These are phyloP conservation scores for Steinernema khuongi DNA, from an alignment of 1,140 invertebrate genomes.

Conservation along the genomic window DNA sequence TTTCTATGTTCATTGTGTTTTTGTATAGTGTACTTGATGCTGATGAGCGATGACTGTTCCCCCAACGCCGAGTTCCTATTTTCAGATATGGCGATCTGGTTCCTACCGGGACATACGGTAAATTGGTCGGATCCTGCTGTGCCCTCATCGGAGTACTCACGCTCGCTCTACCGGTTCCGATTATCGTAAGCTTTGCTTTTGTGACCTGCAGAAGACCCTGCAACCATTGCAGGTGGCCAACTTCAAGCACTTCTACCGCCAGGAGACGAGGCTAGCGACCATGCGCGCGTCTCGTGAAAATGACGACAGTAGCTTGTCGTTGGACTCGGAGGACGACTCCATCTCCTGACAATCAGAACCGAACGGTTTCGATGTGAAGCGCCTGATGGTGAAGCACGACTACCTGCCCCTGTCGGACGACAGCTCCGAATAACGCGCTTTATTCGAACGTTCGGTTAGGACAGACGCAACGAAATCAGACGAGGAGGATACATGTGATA, in stretches of 20 bases:
- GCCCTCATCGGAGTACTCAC: slow-evolving; percentile 81
- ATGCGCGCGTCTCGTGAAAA: slow-evolving; percentile 38
- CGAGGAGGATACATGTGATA: background rate
- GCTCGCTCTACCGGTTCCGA: slow-evolving; percentile 83
- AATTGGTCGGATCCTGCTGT: slow-evolving; percentile 80
- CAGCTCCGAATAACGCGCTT: slow-evolving; percentile 14
- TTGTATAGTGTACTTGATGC: slow-evolving; percentile 16
- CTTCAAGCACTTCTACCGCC: slow-evolving; percentile 59
- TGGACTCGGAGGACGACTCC: slow-evolving; percentile 20
- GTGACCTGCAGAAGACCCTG: background rate
- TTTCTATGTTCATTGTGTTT: slow-evolving; percentile 7
- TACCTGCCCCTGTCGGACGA: slow-evolving; percentile 4
- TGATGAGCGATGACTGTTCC: background rate
- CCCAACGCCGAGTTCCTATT: slow-evolving; percentile 27
- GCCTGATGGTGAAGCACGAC: background rate
- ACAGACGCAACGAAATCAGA: background rate
- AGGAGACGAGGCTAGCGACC: slow-evolving; percentile 51
- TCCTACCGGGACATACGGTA: slow-evolving; percentile 75
- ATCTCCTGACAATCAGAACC: background rate
- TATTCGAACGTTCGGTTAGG: slow-evolving; percentile 10
- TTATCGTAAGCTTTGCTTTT: slow-evolving; percentile 76
- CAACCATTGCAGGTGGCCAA: slow-evolving; percentile 46
- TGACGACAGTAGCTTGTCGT: slow-evolving; percentile 22
- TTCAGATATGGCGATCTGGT: slow-evolving; percentile 55
- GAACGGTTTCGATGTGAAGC: slow-evolving; percentile 9